Evolutionary conservation across 2,797 vertebrate genomes (phyloP), one percentile per base, ranked within the genome.

Genomic region (Pogoniulus pusillus): DNA sequence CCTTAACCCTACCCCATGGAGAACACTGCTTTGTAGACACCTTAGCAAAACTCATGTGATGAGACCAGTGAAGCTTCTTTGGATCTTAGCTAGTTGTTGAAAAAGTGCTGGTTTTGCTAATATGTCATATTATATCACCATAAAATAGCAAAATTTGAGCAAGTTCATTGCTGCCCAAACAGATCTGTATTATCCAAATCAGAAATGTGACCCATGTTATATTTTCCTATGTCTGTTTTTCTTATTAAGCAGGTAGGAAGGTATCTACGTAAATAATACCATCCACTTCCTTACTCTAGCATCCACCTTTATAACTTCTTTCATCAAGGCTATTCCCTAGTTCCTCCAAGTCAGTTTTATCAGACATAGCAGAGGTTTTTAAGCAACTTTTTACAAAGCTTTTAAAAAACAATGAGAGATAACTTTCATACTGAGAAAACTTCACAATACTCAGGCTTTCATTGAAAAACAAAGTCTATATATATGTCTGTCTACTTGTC

Each of bases 1-100:
- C 77, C 87, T 54, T 91, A 91, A 85, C 76, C 51, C 76, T 75
- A 26, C 14, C 68, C 82, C 64, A 57, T 53, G 34, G 74, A 91
- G 66, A 91, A 57, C 51, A 35, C 55, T 63, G 63, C 63, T 83
- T 77, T 93, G 89, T 75, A 77, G 35, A 77, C 12, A 69, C 43
- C 17, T 80, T 88, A 85, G 53, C 43, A 81, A 55, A 70, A 62
- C 68, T 91, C 82, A 87, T 63, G 71, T 60, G 90, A 84, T 82
- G 65, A 89, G 29, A 69, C 10, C 34, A 47, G 0, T 2, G 65
- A 87, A 73, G 59, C 15, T 75, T 60, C 53, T 54, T 84, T 73
- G 64, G 82, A 66, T 69, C 68, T 72, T 75, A 70, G 34, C 4
- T 81, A 60, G 55, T 47, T 66, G 32, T 41, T 85, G 47, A 75